Percentiles rank a stretch among this genome's conserved stretches.
These are phyloP conservation scores for Cepphus grylle DNA, from an alignment of 2,113 vertebrate genomes.

Conservation along the genomic window DNA sequence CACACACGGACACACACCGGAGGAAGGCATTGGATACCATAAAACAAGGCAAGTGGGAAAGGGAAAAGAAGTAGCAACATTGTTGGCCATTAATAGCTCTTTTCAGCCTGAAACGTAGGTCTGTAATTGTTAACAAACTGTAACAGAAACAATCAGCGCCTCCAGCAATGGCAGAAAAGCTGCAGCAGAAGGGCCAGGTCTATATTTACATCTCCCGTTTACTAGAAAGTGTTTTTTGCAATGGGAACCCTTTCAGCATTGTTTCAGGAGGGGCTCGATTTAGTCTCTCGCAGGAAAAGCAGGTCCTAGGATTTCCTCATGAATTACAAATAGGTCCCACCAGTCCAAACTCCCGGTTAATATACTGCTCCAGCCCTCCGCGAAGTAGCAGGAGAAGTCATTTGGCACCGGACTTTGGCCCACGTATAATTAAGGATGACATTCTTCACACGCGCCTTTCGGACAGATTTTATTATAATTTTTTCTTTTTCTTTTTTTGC, in stretches of 20 bases:
- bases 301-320: conserved; percentile 37
- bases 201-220: conserved; percentile 34
- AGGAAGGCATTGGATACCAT: background rate
- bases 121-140: background rate
- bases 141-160: background rate
- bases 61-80: background rate
- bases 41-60: background rate
- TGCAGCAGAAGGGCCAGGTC: background rate
- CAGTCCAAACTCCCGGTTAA: background rate
- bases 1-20: background rate
- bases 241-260: conserved; percentile 42
- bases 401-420: background rate
- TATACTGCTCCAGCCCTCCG: background rate
- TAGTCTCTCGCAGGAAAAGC: conserved; percentile 48
- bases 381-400: background rate
- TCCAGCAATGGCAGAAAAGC: background rate
- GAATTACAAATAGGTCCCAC: conserved; percentile 26
- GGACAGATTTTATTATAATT: background rate
- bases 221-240: background rate
- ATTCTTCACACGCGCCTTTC: background rate
- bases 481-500: background rate
- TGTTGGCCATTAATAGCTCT: background rate
- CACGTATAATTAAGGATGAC: background rate
- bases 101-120: background rate
- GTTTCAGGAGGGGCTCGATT: conserved; percentile 21